A percentile compares a stretch with the other conserved stretches of the same genome.
Evolutionary conservation across 2,113 vertebrate species (phyloP).

Genomic region (Peromyscus californicus): DNA sequence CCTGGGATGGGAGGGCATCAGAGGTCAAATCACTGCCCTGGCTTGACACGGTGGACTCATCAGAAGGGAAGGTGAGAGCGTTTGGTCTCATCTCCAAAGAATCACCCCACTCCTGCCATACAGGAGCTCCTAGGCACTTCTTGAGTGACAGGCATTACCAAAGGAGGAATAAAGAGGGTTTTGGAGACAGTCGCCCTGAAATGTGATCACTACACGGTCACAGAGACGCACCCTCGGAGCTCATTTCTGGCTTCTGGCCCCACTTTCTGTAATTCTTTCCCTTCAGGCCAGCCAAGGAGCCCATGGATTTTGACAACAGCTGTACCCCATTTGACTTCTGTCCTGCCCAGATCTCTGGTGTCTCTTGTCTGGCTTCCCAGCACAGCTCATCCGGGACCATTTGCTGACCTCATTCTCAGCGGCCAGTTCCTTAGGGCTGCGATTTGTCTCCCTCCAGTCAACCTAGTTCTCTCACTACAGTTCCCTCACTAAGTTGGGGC

Average conservation of each 20-base stretch:
- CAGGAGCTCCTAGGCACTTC: neutral
- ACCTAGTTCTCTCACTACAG: neutral
- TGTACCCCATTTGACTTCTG: slow-evolving; percentile 69
- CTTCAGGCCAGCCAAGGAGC: slow-evolving; percentile 41
- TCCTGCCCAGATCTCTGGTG: neutral
- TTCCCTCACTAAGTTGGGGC: neutral
- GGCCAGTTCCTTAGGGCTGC: neutral
- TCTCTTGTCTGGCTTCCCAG: neutral
- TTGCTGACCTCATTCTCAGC: neutral
- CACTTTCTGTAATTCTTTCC: neutral
- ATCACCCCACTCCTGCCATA: neutral
- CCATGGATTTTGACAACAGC: slow-evolving; percentile 48
- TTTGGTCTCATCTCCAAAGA: neutral
- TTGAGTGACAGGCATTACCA: slow-evolving; percentile 13
- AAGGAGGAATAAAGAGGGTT: slow-evolving; percentile 26
- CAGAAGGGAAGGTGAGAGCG: neutral
- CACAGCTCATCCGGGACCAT: neutral
- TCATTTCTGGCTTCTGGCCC: slow-evolving; percentile 60
- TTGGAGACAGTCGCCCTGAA: slow-evolving; percentile 65
- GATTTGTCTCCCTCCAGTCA: neutral
- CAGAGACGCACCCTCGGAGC: slow-evolving; percentile 23
- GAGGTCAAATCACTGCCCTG: slow-evolving; percentile 22
- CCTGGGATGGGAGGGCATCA: neutral
- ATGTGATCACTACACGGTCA: slow-evolving; percentile 41
- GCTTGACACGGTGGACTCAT: neutral